phyloP scores from a whole-genome alignment of 1,140 invertebrate species.

The Calephelis nemesis region DNA sequence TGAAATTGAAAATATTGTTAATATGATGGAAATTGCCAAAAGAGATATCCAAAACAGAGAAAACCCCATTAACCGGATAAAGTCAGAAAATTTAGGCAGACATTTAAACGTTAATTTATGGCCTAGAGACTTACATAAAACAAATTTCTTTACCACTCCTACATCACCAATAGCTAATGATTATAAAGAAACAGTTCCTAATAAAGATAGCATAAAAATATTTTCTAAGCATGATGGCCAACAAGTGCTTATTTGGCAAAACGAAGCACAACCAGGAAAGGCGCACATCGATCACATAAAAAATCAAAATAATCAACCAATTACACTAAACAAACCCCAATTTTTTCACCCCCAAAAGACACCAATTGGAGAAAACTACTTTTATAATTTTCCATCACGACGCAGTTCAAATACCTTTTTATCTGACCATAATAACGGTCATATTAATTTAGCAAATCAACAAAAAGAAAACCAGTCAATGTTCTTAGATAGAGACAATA shows the following conservation, averaged over 20 bases:
- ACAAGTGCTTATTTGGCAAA: background rate
- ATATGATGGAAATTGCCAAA: conserved; percentile 43
- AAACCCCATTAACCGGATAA: background rate
- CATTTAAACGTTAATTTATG: conserved; percentile 44
- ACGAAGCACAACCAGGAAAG: background rate
- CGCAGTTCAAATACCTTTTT: too few relatives aligned
- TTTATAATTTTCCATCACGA: too few relatives aligned
- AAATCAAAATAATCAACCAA: too few relatives aligned
- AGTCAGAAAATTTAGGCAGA: background rate
- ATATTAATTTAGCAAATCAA: too few relatives aligned
- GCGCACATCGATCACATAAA: too few relatives aligned
- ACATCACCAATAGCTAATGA: background rate
- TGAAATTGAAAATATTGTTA: conserved; percentile 64
- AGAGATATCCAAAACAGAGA: conserved; percentile 27
- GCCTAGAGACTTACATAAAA: conserved; percentile 32
- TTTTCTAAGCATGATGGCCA: background rate
- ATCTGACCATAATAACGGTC: too few relatives aligned
- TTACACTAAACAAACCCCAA: too few relatives aligned
- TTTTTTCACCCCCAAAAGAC: too few relatives aligned
- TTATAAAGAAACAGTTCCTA: background rate
- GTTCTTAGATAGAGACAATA: too few relatives aligned
- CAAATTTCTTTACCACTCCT: background rate
- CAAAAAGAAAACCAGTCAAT: too few relatives aligned
- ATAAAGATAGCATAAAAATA: background rate
- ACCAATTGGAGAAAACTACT: too few relatives aligned